phyloP scores from a whole-genome alignment of 2,888 invertebrate species.

The Mellilla xanthometata region DNA sequence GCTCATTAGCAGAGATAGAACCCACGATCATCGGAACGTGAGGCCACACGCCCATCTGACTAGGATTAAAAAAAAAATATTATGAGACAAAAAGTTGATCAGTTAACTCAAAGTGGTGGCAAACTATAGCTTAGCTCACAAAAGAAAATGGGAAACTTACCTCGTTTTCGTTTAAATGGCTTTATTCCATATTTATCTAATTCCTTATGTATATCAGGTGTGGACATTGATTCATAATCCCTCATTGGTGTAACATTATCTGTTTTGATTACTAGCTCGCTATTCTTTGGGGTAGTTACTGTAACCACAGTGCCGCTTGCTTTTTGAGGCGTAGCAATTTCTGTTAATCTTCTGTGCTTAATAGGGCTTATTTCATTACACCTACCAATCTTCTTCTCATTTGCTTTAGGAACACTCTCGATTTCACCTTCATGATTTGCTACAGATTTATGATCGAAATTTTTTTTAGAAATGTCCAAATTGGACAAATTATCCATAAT shows the following conservation, averaged over 20 bases:
- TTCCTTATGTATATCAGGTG: slow-evolving; percentile 80
- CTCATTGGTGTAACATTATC: slow-evolving; percentile 81
- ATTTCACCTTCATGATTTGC: not conserved
- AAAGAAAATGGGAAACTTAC: slow-evolving; percentile 40
- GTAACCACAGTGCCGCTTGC: slow-evolving; percentile 24
- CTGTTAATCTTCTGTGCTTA: slow-evolving; percentile 36
- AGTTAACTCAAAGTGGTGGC: too few relatives aligned
- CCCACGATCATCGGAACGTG: too few relatives aligned
- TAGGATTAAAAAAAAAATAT: too few relatives aligned
- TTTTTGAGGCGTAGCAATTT: slow-evolving; percentile 34
- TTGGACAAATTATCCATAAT: slow-evolving; percentile 40
- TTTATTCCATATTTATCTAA: slow-evolving; percentile 86
- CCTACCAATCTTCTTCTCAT: not conserved
- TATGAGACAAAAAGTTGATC: too few relatives aligned
- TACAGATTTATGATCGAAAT: slow-evolving; percentile 15
- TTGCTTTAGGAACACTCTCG: slow-evolving; percentile 3
- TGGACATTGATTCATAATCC: slow-evolving; percentile 81
- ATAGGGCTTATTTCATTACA: slow-evolving; percentile 37
- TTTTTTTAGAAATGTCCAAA: slow-evolving; percentile 19
- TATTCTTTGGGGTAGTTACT: slow-evolving; percentile 61
- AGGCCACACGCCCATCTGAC: too few relatives aligned
- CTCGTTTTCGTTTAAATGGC: slow-evolving; percentile 84
- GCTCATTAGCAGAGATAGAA: too few relatives aligned
- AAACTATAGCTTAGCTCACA: not conserved
- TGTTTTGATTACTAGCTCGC: slow-evolving; percentile 77